These are phyloP conservation scores for Drosophila infuscata DNA, from an alignment of 2,888 invertebrate genomes.

Conservation along the genomic window DNA sequence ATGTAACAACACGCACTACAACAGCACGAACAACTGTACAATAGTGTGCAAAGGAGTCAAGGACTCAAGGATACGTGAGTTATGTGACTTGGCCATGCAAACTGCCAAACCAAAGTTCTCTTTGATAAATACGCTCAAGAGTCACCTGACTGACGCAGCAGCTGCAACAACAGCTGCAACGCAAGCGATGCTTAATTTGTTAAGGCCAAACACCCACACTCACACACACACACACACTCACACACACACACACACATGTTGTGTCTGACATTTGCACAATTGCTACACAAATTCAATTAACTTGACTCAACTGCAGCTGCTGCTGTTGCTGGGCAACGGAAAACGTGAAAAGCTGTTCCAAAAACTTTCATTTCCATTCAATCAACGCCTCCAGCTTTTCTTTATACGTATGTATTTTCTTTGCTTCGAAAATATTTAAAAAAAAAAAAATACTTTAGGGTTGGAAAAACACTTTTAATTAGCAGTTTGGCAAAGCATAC, in stretches of 20 bases:
- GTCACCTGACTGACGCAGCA: conserved; percentile 50
- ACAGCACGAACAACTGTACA: not conserved
- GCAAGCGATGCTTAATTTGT: conserved; percentile 72
- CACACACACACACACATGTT: conserved; percentile 16
- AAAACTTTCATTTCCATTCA: conserved; percentile 20
- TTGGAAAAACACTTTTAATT: conserved; percentile 50
- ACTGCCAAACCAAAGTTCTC: conserved; percentile 57
- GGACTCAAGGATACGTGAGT: conserved; percentile 47
- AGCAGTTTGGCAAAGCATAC: conserved; percentile 37
- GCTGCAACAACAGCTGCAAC: conserved; percentile 30
- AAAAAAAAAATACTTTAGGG: not conserved
- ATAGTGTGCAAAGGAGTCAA: conserved; percentile 3
- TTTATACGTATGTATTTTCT: not conserved
- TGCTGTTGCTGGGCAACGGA: conserved; percentile 47
- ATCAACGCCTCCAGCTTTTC: not conserved
- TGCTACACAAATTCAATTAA: conserved; percentile 74
- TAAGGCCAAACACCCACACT: conserved; percentile 40
- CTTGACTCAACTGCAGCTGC: conserved; percentile 40
- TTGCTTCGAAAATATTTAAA: conserved; percentile 21
- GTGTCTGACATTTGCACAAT: conserved; percentile 52
- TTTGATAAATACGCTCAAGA: conserved; percentile 69
- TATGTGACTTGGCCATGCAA: conserved; percentile 63
- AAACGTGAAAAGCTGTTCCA: conserved; percentile 47
- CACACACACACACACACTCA: conserved; percentile 17
- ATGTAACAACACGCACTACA: conserved; percentile 23